Percentiles rank a stretch among this genome's conserved stretches.
These are phyloP conservation scores for Hiodon alosoides DNA, from an alignment of 2,113 vertebrate genomes.

Conservation along the genomic window DNA sequence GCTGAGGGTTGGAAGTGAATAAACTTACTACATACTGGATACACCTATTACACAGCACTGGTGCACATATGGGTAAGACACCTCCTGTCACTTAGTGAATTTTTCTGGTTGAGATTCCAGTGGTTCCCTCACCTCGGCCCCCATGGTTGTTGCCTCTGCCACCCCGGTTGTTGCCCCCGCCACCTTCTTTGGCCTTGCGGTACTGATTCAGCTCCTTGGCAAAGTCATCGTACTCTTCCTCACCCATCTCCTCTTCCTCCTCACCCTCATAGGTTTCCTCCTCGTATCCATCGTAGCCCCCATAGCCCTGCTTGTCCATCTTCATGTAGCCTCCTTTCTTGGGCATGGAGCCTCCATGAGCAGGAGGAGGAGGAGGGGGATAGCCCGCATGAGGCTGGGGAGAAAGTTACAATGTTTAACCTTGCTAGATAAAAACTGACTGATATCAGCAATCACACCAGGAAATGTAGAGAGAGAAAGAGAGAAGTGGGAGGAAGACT, in stretches of 20 bases:
- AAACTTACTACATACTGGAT: too few species aligned
- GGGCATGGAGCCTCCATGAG: conserved; percentile 53
- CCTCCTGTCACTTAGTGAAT: neutral
- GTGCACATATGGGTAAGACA: neutral
- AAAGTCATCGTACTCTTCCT: conserved; percentile 87
- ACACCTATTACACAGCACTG: neutral
- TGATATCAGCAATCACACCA: too few species aligned
- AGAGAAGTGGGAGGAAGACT: neutral
- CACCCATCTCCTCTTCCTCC: conserved; percentile 77
- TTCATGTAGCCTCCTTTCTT: conserved; percentile 84
- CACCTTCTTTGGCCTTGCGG: conserved; percentile 81
- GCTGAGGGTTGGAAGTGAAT: too few species aligned
- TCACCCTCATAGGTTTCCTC: conserved; percentile 79
- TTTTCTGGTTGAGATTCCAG: neutral
- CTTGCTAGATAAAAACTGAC: neutral
- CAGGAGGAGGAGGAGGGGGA: conserved; percentile 42
- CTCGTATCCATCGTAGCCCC: conserved; percentile 79
- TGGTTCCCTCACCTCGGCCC: conserved; percentile 46
- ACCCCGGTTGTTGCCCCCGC: conserved; percentile 44
- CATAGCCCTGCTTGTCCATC: conserved; percentile 79
- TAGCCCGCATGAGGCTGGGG: conserved; percentile 75
- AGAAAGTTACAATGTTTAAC: conserved; percentile 2
- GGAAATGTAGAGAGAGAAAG: too few species aligned
- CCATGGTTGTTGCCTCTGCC: conserved; percentile 47
- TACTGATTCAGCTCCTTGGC: conserved; percentile 88